Evolutionary conservation across 2,797 vertebrate genomes (phyloP), one percentile per base, ranked within the genome.

Genomic region (Syndactyla subalaris): DNA sequence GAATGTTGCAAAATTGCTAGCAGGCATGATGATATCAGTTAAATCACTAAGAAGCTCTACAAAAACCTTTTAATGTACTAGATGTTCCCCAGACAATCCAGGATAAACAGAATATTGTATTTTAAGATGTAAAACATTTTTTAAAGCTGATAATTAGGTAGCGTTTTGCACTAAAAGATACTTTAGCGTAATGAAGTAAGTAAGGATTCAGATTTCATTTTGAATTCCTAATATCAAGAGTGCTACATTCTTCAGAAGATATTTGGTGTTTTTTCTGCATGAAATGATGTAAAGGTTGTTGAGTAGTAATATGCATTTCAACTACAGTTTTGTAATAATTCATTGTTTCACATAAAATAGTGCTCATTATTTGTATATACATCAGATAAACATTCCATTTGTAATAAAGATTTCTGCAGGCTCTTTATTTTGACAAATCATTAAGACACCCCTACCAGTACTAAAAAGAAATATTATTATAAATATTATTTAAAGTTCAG

Each of bases 1-100:
- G 95, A 97, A 97, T 97, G 90, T 95, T 98, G 82, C 94, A 95
- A 95, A 97, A 97, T 97, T 97, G 95, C 97, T 98, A 97, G 96
- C 76, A 98, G 97, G 96, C 97, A 97, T 87, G 95, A 95, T 94
- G 90, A 75, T 97, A 97, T 95, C 95, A 91, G 94, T 94, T 96
- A 97, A 97, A 97, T 96, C 94, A 94, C 78, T 81, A 94, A 95
- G 85, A 97, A 97, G 95, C 77, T 91, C 92, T 94, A 94, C 83
- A 94, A 95, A 97, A 97, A 93, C 74, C 83, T 97, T 97, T 98
- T 97, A 97, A 97, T 96, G 95, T 97, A 93, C 91, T 91, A 92
- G 95, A 94, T 93, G 77, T 89, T 97, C 97, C 93, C 95, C 73
- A 97, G 97, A 97, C 92, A 97, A 91, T 97, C 95, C 91, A 97